Conservation (phyloP, 2,797 vertebrate genomes). For the Tolypeutes matacus region DNA sequence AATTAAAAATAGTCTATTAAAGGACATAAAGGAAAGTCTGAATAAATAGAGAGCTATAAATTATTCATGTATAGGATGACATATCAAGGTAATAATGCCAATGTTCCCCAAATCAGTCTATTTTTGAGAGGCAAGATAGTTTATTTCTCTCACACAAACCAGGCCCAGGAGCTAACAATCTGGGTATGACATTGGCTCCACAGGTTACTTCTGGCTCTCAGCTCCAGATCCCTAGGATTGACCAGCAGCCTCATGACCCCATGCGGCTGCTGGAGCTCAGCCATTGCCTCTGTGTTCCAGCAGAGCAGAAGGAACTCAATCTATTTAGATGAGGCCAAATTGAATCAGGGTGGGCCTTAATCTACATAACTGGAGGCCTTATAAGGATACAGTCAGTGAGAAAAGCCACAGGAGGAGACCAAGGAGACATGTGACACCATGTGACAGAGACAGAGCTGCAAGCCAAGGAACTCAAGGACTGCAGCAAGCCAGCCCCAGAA, state of each 20-base stretch:
- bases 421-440: too few species aligned
- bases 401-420: too few species aligned
- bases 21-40: neutral
- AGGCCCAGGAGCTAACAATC: neutral
- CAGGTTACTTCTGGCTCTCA: neutral
- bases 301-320: neutral
- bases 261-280: neutral
- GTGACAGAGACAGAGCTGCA: too few species aligned
- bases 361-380: too few species aligned
- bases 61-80: neutral
- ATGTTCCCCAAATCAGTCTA: neutral
- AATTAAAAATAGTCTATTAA: neutral
- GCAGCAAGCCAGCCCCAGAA: too few species aligned
- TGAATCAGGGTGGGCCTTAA: too few species aligned
- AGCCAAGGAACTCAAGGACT: too few species aligned
- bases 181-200: accelerated
- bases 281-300: neutral
- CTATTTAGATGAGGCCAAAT: too few species aligned
- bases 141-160: neutral
- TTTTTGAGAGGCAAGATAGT: accelerated
- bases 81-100: neutral
- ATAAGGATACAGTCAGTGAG: too few species aligned
- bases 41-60: neutral
- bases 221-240: neutral
- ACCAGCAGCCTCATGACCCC: neutral